These are phyloP conservation scores for Pagetopsis macropterus DNA, from an alignment of 2,797 vertebrate species.

Conservation along the genomic window DNA sequence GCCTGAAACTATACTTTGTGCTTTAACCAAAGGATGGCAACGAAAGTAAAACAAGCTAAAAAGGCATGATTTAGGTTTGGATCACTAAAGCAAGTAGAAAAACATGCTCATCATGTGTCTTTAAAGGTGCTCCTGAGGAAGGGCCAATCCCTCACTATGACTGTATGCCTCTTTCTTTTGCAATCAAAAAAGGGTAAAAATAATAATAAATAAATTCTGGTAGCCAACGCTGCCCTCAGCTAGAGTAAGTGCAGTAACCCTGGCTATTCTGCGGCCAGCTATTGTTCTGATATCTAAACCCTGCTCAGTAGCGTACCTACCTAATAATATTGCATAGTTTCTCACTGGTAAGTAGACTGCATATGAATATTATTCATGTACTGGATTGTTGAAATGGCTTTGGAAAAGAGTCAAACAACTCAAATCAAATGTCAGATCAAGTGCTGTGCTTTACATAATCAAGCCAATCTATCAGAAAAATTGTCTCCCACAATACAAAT, in stretches of 20 bases:
- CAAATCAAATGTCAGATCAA: conserved; percentile 9
- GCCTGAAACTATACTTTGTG: conserved; percentile 9
- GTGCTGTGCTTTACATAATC: not conserved
- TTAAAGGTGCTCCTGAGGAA: conserved; percentile 4
- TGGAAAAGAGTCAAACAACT: not conserved
- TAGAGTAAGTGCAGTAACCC: not conserved
- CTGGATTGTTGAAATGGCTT: not conserved
- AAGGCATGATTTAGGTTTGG: conserved; percentile 1
- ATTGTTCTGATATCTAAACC: not conserved
- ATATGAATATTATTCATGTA: not conserved
- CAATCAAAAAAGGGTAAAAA: not conserved
- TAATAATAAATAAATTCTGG: too few relatives aligned
- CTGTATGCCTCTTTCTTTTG: not conserved
- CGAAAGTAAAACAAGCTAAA: conserved; percentile 1
- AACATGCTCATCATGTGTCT: not conserved
- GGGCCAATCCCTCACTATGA: not conserved
- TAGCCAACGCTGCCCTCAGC: not conserved
- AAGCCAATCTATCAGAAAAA: not conserved
- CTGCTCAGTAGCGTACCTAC: not conserved
- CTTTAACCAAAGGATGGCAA: conserved; percentile 15
- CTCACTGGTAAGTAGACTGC: not conserved
- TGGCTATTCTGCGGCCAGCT: not conserved
- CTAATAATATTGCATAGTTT: not conserved
- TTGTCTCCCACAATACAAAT: conserved; percentile 28
- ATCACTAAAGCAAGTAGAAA: not conserved